Conservation (phyloP, 2,113 vertebrate species). For the Cyanoramphus novaezelandiae region DNA sequence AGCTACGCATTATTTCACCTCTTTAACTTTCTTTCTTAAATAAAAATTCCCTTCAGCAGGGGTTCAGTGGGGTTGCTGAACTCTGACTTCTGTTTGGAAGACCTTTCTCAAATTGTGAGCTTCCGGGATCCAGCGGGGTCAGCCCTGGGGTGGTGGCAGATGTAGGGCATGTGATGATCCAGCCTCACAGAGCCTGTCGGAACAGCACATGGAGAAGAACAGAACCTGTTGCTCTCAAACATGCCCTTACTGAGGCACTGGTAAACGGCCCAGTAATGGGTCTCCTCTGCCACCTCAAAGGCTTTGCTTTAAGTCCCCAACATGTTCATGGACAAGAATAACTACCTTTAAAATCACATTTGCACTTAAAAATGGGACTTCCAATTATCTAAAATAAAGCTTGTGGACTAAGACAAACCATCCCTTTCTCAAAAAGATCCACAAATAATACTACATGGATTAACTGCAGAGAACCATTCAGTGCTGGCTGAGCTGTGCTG, state of each 20-base stretch:
- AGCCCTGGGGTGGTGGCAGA: background rate
- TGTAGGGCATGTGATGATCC: fast-evolving
- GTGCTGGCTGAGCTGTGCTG: background rate
- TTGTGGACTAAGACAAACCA: background rate
- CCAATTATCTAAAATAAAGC: background rate
- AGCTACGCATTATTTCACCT: background rate
- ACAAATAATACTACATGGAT: background rate
- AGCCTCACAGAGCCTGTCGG: background rate
- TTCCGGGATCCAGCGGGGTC: background rate
- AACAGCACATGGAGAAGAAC: background rate
- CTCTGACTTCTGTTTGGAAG: background rate
- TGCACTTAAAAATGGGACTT: background rate
- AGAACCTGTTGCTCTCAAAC: background rate
- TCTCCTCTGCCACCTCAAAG: background rate
- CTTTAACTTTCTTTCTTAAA: background rate
- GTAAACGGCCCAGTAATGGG: background rate
- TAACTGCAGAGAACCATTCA: background rate
- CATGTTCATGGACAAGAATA: background rate
- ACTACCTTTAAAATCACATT: background rate
- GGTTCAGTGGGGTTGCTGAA: background rate
- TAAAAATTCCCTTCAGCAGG: background rate
- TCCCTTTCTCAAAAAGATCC: background rate
- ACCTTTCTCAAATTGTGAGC: background rate
- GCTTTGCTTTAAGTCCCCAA: background rate
- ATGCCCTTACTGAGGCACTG: background rate